These are phyloP conservation scores for Acipenser oxyrinchus DNA, from an alignment of 2,797 vertebrate species.

Conservation along the genomic window DNA sequence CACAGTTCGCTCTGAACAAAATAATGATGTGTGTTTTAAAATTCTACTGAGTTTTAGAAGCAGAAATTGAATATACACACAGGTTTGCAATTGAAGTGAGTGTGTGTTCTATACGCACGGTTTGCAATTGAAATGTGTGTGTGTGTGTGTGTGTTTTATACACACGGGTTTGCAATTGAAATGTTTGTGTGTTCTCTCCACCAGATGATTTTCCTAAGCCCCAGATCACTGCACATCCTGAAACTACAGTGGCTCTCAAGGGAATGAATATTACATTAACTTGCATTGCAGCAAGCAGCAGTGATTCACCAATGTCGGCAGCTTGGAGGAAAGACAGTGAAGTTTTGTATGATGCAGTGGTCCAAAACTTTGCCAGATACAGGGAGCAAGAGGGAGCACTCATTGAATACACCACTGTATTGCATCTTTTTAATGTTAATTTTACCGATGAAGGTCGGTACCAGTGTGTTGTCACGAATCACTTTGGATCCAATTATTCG, in stretches of 20 bases:
- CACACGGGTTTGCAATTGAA: too few relatives aligned
- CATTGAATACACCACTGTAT: conserved; percentile 57
- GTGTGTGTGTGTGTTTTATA: too few relatives aligned
- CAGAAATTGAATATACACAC: too few relatives aligned
- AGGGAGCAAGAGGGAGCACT: conserved; percentile 49
- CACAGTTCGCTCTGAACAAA: too few relatives aligned
- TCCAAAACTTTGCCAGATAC: conserved; percentile 63
- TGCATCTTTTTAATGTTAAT: conserved; percentile 65
- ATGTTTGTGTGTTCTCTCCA: too few relatives aligned
- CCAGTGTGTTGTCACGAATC: conserved; percentile 69
- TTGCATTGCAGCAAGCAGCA: conserved; percentile 62
- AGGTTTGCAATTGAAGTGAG: too few relatives aligned
- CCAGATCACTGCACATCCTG: conserved; percentile 59
- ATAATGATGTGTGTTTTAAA: too few relatives aligned
- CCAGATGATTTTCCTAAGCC: conserved; percentile 70
- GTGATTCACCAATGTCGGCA: conserved; percentile 60
- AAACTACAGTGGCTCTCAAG: conserved; percentile 51
- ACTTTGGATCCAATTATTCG: conserved; percentile 74
- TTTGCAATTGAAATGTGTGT: too few relatives aligned
- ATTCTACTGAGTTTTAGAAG: too few relatives aligned
- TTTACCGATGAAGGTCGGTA: conserved; percentile 76
- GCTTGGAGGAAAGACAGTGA: conserved; percentile 69
- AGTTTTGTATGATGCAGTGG: conserved; percentile 53
- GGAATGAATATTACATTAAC: conserved; percentile 60
- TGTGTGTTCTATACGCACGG: too few relatives aligned